Percentiles rank a stretch among this genome's conserved stretches.
These are phyloP conservation scores for Trichacis sp. DNA, from an alignment of 2,888 invertebrate species.

Conservation along the genomic window DNA sequence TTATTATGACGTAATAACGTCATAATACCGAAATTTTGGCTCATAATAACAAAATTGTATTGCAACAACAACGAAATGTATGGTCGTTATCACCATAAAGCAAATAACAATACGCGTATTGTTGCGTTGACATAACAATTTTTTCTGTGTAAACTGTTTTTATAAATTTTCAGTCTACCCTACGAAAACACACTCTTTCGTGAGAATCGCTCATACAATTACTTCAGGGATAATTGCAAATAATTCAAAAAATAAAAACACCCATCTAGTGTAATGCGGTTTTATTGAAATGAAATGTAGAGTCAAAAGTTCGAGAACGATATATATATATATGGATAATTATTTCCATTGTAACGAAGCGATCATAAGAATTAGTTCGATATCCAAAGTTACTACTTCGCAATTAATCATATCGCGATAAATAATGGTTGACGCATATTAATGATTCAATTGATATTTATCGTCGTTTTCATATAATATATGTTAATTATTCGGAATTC, in stretches of 20 bases:
- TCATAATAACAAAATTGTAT: no score
- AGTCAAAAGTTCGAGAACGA: constrained; percentile 46
- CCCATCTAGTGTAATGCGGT: constrained; percentile 55
- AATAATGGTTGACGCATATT: constrained; percentile 15
- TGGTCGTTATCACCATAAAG: no score
- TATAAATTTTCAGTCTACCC: no score
- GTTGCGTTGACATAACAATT: no score
- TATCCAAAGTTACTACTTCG: constrained; percentile 10
- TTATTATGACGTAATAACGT: no score
- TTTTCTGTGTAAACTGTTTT: no score
- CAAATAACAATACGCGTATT: no score
- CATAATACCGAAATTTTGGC: no score
- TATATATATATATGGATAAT: constrained; percentile 14
- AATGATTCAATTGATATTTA: constrained; percentile 29
- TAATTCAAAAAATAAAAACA: constrained; percentile 13
- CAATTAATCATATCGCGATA: constrained; percentile 17
- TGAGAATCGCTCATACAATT: no score
- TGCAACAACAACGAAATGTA: no score
- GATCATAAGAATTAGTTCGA: constrained; percentile 7
- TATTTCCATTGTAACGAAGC: constrained; percentile 23
- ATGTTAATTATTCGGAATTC: constrained; percentile 13
- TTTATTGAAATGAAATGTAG: constrained; percentile 64
- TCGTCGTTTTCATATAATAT: constrained; percentile 31
- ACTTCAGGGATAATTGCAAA: not conserved
- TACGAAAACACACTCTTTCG: no score